Evolutionary conservation across 2,888 invertebrate genomes (phyloP).

Genomic region (Petrolisthes cinctipes): DNA sequence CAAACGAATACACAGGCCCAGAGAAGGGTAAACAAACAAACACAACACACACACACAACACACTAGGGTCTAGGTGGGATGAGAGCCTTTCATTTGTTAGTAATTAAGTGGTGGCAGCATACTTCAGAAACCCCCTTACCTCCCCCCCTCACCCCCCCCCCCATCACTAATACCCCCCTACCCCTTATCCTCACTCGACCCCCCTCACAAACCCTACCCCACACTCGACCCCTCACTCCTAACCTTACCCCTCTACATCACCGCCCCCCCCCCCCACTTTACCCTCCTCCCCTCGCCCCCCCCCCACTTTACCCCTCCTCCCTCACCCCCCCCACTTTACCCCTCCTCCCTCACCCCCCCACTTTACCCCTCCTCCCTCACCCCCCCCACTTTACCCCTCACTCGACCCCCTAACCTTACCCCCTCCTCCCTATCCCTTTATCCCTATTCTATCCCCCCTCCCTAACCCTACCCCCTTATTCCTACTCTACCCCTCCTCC

Average conservation of each 20-base stretch:
- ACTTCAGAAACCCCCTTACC: background rate
- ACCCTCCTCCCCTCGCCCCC: background rate
- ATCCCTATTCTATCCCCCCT: too few species aligned
- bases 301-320: background rate
- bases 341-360: background rate
- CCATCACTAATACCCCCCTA: background rate
- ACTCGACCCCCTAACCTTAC: background rate
- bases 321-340: background rate
- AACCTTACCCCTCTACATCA: background rate
- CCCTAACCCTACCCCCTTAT: background rate
- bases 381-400: background rate
- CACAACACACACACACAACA: conserved; percentile 1
- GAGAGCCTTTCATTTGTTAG: background rate
- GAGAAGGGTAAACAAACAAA: background rate
- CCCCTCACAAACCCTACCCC: background rate
- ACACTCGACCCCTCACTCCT: background rate
- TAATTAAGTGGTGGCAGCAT: background rate
- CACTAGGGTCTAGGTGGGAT: background rate
- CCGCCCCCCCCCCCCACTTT: background rate
- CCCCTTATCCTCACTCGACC: background rate
- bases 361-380: background rate
- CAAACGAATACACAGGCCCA: background rate
- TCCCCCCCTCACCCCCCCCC: background rate
- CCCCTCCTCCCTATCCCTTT: background rate
- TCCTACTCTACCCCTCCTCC: background rate